These are phyloP conservation scores for Agrotis segetum DNA, from an alignment of 2,888 invertebrate species.

Conservation along the genomic window DNA sequence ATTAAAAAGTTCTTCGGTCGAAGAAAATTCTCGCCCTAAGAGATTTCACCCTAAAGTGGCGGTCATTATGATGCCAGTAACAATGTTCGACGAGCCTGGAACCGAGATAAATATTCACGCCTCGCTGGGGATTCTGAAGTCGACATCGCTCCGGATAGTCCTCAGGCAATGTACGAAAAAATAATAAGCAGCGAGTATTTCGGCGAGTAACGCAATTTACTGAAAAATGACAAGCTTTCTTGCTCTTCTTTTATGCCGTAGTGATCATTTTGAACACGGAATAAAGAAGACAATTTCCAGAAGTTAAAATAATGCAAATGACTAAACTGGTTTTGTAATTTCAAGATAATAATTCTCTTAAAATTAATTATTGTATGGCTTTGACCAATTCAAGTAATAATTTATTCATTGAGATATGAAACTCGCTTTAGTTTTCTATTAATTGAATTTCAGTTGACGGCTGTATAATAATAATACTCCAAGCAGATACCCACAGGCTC, in stretches of 20 bases:
- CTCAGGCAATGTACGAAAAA: conserved; percentile 66
- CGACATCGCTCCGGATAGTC: conserved; percentile 64
- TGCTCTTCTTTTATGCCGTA: conserved; percentile 31
- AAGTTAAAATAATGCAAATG: conserved; percentile 27
- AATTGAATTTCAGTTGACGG: not conserved
- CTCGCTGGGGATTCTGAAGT: conserved; percentile 65
- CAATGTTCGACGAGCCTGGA: conserved; percentile 67
- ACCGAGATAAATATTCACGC: conserved; percentile 72
- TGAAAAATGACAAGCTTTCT: conserved; percentile 44
- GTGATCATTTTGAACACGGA: conserved; percentile 33
- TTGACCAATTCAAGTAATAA: not conserved
- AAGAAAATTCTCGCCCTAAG: conserved; percentile 63
- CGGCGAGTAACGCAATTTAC: conserved; percentile 50
- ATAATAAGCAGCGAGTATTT: conserved; percentile 68
- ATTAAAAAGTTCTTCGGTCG: conserved; percentile 64
- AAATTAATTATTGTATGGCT: not conserved
- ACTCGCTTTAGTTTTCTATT: conserved; percentile 5
- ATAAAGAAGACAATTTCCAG: conserved; percentile 10
- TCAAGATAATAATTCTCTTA: conserved; percentile 5
- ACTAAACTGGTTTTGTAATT: conserved; percentile 2
- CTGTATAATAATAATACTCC: not conserved
- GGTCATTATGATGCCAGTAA: conserved; percentile 70
- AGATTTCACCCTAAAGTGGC: conserved; percentile 68
- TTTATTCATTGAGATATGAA: not conserved
- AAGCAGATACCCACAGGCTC: conserved; percentile 1